Percentiles rank a stretch among this genome's conserved stretches.
phyloP scores from a whole-genome alignment of 1,140 invertebrate species.

The Ceratina australensis region DNA sequence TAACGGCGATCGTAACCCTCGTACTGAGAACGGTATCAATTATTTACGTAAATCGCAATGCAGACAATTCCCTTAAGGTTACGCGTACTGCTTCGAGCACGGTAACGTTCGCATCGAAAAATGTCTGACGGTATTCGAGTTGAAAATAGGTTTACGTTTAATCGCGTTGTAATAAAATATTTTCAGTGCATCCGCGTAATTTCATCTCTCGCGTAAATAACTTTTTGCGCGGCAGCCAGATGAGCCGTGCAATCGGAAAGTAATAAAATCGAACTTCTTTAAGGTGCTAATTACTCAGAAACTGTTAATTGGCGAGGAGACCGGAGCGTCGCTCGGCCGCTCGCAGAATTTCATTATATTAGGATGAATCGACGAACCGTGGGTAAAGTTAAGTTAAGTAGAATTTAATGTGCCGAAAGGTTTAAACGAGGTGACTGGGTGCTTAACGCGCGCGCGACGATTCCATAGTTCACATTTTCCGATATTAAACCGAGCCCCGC shows the following conservation, averaged over 20 bases:
- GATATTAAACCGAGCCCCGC: conserved; percentile 25
- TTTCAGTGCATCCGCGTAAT: background rate
- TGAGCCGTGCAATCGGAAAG: conserved; percentile 12
- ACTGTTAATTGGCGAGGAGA: conserved; percentile 28
- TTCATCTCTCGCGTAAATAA: background rate
- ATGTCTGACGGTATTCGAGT: background rate
- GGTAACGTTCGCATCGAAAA: background rate
- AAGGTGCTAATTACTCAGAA: conserved; percentile 33
- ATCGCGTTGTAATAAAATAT: no score
- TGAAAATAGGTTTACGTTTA: no score
- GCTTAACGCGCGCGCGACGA: conserved; percentile 14
- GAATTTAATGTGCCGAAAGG: conserved; percentile 46
- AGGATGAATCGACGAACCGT: conserved; percentile 24
- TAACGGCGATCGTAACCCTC: background rate
- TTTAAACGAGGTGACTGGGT: conserved; percentile 18
- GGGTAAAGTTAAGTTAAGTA: conserved; percentile 35
- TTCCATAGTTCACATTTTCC: conserved; percentile 11
- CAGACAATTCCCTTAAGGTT: background rate
- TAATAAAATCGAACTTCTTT: background rate
- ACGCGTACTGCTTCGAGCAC: no score
- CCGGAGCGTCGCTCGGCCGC: conserved; percentile 20
- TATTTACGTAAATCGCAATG: conserved; percentile 8
- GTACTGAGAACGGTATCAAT: background rate
- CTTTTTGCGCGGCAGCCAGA: background rate
- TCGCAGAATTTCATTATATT: conserved; percentile 27